Base-by-base conservation (phyloP, 2,888 invertebrate genomes). In the Phania funesta region DNA sequence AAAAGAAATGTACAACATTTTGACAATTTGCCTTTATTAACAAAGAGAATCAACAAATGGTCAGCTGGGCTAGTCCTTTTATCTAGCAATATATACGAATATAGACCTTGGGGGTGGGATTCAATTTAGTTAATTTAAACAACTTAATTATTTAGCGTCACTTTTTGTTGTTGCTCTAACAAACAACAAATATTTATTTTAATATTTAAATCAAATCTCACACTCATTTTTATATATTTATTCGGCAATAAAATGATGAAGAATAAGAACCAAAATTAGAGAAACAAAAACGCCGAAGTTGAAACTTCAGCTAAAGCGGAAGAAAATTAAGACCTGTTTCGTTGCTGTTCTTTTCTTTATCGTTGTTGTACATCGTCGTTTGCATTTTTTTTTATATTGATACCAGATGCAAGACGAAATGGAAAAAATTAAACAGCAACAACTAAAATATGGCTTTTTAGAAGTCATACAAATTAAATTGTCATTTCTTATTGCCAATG, bases 391-490 rank as follows among this genome's bases (percentile, higher is more conserved):
- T 46, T 56, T 67, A 50, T 70, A 35, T 20, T 64, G 22, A 64
- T 71, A 54, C 58, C 65, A 65, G 58, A 18, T 65, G 38, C 38
- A 64, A 70, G 54, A 52, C 44, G 54, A 77, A 26, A 60, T 13
- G 32, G 11, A 68, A 60, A 32, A 60, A 38, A 75, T 52, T 44
- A 50, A 50, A 58, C 50, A 62, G 68, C 74, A 74, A 64, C 64
- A 74, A 74, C 62, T 50, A 48, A 80, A 70, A 58, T 64, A 70
- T 74, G 48, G n/a, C 54, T 68, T 68, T 74, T 65, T 65, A 70
- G 46, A 76, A 71, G 71, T 76, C 80, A 81, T 67, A 60, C 76
- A 64, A 77, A 77, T 74, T 29, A 73, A 77, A 77, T 68, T 73
- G 67, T 54, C 52, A 77, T 73, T 48, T 81, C 41, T 54, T 78